Percentiles rank a stretch among this genome's conserved stretches.
These are phyloP conservation scores for Zaprionus taronus DNA, from an alignment of 1,140 invertebrate genomes.

Conservation along the genomic window DNA sequence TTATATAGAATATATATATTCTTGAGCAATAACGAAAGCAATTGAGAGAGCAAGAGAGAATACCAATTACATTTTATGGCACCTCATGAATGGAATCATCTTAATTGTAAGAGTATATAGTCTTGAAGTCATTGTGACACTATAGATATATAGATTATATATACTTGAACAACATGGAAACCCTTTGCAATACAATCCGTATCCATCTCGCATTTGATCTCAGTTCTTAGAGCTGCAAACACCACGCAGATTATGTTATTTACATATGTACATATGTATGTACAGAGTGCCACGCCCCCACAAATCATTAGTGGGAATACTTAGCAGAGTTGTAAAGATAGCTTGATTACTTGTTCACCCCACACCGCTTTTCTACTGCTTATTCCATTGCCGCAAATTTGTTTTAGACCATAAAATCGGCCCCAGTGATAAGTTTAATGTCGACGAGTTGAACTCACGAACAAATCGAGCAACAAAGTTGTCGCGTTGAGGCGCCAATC, in stretches of 20 bases:
- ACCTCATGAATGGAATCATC: too few species aligned
- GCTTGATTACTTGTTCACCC: background rate
- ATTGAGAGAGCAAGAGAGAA: too few species aligned
- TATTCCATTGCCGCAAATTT: background rate
- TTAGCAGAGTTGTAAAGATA: background rate
- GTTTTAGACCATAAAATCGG: conserved; percentile 12
- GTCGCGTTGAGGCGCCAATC: conserved; percentile 32
- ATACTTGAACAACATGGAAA: background rate
- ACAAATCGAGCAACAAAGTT: conserved; percentile 47
- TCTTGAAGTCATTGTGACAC: too few species aligned
- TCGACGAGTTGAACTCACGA: background rate
- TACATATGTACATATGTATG: background rate
- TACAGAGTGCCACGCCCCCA: background rate
- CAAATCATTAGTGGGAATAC: background rate
- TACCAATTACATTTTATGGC: too few species aligned
- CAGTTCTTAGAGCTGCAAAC: too few species aligned
- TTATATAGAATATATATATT: too few species aligned
- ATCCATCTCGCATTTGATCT: too few species aligned
- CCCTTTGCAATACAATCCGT: background rate
- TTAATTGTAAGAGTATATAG: too few species aligned
- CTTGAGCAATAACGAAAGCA: too few species aligned
- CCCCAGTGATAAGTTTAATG: conserved; percentile 48
- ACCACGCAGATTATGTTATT: background rate
- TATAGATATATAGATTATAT: background rate
- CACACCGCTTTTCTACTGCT: background rate